Percentiles rank a stretch among this genome's conserved stretches.
Conservation (phyloP, 2,113 vertebrate genomes). For the Poicephalus gulielmi region DNA sequence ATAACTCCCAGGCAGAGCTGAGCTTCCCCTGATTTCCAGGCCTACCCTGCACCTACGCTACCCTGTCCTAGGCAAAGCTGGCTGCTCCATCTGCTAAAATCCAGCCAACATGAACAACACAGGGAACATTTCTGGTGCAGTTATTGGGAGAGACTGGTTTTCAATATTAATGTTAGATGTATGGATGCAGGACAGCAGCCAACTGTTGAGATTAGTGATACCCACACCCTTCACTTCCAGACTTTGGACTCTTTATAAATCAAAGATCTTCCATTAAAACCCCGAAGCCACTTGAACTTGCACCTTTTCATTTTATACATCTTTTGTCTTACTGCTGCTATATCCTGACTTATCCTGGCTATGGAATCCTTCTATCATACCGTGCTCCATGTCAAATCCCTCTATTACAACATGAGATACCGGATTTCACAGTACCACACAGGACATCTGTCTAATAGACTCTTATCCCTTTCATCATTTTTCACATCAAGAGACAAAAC, state of each 20-base stretch:
- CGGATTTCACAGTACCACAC: background rate
- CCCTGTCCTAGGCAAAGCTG: background rate
- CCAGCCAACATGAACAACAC: background rate
- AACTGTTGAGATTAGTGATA: background rate
- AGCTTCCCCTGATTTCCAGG: background rate
- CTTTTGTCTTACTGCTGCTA: background rate
- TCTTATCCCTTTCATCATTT: background rate
- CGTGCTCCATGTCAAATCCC: background rate
- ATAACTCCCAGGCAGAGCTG: background rate
- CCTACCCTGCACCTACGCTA: background rate
- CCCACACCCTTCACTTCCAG: background rate
- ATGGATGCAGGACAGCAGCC: background rate
- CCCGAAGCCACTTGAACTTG: background rate
- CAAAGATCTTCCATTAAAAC: background rate
- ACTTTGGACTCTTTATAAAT: background rate
- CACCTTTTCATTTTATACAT: background rate
- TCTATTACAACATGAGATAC: background rate
- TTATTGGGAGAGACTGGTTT: background rate
- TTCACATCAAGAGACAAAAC: background rate
- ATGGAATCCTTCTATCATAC: background rate
- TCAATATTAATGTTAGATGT: background rate
- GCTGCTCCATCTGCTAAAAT: background rate
- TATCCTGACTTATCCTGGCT: background rate
- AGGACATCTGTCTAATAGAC: background rate
- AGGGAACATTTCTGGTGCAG: background rate